Conservation (phyloP, 1,140 invertebrate species). For the Phthorimaea operculella region DNA sequence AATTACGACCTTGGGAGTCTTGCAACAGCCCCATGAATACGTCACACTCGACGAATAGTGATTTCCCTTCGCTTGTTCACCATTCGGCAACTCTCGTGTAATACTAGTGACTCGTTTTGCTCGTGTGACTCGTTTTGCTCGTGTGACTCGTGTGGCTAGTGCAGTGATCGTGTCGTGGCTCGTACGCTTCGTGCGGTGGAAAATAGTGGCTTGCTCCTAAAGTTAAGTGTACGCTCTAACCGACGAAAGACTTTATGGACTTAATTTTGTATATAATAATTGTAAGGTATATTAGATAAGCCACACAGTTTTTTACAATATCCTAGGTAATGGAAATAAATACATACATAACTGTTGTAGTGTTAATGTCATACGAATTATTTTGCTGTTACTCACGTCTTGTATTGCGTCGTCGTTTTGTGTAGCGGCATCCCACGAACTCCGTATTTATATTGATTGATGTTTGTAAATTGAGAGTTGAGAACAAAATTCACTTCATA, state of each 20-base stretch:
- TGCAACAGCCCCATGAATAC: too few relatives aligned
- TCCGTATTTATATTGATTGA: not conserved
- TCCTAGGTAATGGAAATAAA: constrained; percentile 54
- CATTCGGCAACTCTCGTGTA: too few relatives aligned
- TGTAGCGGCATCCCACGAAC: constrained; percentile 13
- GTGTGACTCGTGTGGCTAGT: not conserved
- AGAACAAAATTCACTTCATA: not conserved
- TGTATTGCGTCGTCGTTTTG: constrained; percentile 19
- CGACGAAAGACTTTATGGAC: constrained; percentile 56
- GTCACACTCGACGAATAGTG: too few relatives aligned
- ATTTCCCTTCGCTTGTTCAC: too few relatives aligned
- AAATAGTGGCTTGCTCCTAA: constrained; percentile 33
- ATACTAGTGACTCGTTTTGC: too few relatives aligned
- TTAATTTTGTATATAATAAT: constrained; percentile 65
- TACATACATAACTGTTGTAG: constrained; percentile 62
- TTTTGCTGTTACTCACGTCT: constrained; percentile 28
- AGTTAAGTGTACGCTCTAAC: constrained; percentile 48
- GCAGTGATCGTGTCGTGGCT: not conserved
- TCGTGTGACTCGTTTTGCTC: too few relatives aligned
- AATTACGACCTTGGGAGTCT: too few relatives aligned
- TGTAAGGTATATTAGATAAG: constrained; percentile 57
- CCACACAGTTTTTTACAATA: constrained; percentile 66
- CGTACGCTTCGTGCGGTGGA: constrained; percentile 13
- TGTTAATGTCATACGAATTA: constrained; percentile 35
- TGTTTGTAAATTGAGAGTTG: not conserved